Percentiles rank a stretch among this genome's conserved stretches.
These are phyloP conservation scores for Podarcis muralis DNA, from an alignment of 2,113 vertebrate genomes.

Conservation along the genomic window DNA sequence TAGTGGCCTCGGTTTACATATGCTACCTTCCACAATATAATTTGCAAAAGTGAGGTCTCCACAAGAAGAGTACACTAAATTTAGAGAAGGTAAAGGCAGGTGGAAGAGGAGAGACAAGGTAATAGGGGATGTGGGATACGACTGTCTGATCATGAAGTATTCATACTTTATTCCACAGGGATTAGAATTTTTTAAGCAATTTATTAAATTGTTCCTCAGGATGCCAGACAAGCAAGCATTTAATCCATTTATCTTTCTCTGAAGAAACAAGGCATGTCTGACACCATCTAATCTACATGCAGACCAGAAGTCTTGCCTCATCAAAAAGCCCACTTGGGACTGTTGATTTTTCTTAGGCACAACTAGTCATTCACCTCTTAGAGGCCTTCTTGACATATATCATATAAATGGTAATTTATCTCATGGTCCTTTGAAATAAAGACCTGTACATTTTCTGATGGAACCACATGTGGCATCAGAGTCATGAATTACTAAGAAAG, in stretches of 20 bases:
- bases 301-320: background rate
- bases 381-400: background rate
- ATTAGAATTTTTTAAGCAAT: background rate
- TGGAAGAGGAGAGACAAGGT: background rate
- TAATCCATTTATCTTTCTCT: slow-evolving; percentile 11
- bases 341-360: background rate
- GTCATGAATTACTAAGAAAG: background rate
- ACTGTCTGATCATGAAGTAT: background rate
- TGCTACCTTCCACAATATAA: background rate
- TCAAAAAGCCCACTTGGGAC: background rate
- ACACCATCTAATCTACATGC: background rate
- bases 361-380: background rate
- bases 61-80: background rate
- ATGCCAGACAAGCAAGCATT: background rate
- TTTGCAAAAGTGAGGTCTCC: background rate
- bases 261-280: background rate
- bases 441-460: background rate
- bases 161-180: background rate
- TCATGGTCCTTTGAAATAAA: background rate
- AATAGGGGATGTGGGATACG: background rate
- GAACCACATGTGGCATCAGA: background rate
- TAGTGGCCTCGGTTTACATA: background rate
- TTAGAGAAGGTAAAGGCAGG: background rate
- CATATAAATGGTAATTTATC: slow-evolving; percentile 1
- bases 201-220: background rate